Evolutionary conservation across 2,113 vertebrate genomes (phyloP).

Genomic region (Gadus chalcogrammus): DNA sequence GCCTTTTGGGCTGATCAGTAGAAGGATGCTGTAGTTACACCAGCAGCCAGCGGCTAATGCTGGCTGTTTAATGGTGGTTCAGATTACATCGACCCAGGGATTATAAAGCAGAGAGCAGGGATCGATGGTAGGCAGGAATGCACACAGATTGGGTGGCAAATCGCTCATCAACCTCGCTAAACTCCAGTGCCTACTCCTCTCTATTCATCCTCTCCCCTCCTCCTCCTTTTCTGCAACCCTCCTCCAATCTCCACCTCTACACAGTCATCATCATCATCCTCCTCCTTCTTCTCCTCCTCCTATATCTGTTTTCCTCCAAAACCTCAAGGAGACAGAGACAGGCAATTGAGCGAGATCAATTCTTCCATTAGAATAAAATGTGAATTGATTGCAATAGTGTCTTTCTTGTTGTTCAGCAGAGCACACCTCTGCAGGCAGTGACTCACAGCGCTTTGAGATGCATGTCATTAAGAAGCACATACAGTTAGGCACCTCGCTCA

Average conservation of each 20-base stretch:
- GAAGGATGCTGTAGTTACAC: constrained; percentile 30
- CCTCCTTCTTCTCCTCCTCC: constrained; percentile 28
- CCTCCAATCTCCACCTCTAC: no score
- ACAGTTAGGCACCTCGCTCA: no score
- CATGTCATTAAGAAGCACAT: no score
- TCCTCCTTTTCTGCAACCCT: neutral
- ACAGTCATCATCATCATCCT: constrained; percentile 1
- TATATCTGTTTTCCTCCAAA: constrained; percentile 40
- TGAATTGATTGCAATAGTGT: constrained; percentile 60
- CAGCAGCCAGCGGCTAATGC: constrained; percentile 46
- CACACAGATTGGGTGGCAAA: constrained; percentile 63
- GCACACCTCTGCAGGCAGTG: no score
- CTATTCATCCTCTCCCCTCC: constrained; percentile 28
- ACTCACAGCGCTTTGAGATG: no score
- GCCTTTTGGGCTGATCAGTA: neutral
- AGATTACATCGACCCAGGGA: constrained; percentile 53
- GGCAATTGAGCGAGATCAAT: constrained; percentile 53
- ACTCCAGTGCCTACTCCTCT: constrained; percentile 19
- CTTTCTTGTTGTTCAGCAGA: constrained; percentile 15
- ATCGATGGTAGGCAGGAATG: constrained; percentile 66
- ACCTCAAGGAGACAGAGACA: constrained; percentile 47
- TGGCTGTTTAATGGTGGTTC: constrained; percentile 46
- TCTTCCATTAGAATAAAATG: constrained; percentile 54
- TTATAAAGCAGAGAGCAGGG: constrained; percentile 50
- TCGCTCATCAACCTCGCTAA: constrained; percentile 47